phyloP scores from a whole-genome alignment of 2,113 vertebrate species.

The Entelurus aequoreus region DNA sequence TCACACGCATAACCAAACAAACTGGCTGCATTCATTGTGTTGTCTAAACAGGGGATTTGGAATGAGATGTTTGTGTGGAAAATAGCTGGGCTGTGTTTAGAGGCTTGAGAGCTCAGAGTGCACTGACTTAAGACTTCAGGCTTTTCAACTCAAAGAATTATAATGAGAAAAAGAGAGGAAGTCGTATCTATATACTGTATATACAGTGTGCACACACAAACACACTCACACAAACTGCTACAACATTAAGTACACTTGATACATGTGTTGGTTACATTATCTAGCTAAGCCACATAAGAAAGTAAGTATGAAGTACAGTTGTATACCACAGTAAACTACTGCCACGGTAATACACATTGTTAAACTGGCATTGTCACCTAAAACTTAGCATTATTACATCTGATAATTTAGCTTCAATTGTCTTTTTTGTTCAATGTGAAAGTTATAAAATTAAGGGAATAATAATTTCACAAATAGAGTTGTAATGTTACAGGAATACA shows the following conservation, averaged over 20 bases:
- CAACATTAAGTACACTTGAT: background rate
- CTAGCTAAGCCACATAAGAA: no score
- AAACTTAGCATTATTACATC: no score
- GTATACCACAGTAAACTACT: no score
- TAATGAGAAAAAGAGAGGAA: slow-evolving; percentile 39
- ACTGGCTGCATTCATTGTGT: slow-evolving; percentile 57
- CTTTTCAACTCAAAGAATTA: slow-evolving; percentile 49
- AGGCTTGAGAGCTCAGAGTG: slow-evolving; percentile 26
- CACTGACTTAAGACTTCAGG: slow-evolving; percentile 51
- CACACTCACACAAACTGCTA: background rate
- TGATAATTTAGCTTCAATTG: no score
- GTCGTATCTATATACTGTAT: background rate
- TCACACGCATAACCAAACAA: slow-evolving; percentile 33
- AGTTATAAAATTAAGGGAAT: no score
- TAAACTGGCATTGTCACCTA: no score
- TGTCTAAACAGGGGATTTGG: slow-evolving; percentile 65
- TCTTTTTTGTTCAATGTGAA: no score
- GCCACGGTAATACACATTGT: no score
- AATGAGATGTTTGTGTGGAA: slow-evolving; percentile 65
- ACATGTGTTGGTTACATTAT: no score
- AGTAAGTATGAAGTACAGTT: no score
- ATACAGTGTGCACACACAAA: background rate
- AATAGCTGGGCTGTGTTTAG: slow-evolving; percentile 49
- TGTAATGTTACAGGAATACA: no score
- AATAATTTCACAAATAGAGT: no score